These are phyloP conservation scores for Idaea aversata DNA, from an alignment of 2,888 invertebrate genomes.

Conservation along the genomic window DNA sequence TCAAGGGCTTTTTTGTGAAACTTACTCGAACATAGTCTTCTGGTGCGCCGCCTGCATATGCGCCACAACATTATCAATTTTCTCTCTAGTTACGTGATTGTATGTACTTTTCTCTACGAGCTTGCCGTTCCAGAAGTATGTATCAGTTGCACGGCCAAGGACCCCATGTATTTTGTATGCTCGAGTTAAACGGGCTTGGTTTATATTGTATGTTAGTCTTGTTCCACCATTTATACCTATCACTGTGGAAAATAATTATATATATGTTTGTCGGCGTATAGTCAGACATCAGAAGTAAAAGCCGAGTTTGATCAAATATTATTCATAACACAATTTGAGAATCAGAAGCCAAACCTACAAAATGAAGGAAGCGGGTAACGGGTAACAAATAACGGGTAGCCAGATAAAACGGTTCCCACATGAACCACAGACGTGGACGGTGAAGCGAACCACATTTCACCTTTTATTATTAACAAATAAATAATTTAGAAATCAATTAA, in stretches of 20 bases:
- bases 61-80: conserved; percentile 87
- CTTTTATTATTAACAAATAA: too few relatives aligned
- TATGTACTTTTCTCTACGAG: conserved; percentile 85
- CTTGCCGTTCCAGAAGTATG: conserved; percentile 85
- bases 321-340: too few relatives aligned
- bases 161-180: conserved; percentile 87
- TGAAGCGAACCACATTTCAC: too few relatives aligned
- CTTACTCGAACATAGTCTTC: conserved; percentile 91
- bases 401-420: too few relatives aligned
- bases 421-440: too few relatives aligned
- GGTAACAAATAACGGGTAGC: too few relatives aligned
- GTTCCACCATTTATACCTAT: conserved; percentile 87
- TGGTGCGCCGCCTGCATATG: conserved; percentile 93
- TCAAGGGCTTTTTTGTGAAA: conserved; percentile 24
- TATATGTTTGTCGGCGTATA: background rate
- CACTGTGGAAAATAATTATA: conserved; percentile 71
- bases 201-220: conserved; percentile 75
- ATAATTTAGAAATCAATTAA: too few relatives aligned
- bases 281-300: background rate
- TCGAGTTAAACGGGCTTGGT: conserved; percentile 82
- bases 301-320: too few relatives aligned
- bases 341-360: too few relatives aligned
- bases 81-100: conserved; percentile 83
- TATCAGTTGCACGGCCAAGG: conserved; percentile 88
- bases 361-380: too few relatives aligned